These are phyloP conservation scores for Acanthococcus lagerstroemiae DNA, from an alignment of 2,888 invertebrate genomes.

Conservation along the genomic window DNA sequence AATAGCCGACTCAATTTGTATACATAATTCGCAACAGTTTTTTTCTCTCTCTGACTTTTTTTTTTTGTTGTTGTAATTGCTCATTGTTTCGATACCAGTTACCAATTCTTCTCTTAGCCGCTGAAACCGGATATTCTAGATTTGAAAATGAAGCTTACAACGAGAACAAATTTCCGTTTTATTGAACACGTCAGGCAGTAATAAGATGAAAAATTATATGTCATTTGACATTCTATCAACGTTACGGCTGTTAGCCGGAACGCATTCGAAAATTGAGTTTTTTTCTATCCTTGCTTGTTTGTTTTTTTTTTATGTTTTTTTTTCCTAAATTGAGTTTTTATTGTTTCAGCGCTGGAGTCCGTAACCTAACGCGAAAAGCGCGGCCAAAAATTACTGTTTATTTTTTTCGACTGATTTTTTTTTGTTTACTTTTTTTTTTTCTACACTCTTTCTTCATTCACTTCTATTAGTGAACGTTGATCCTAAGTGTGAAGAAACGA, in stretches of 20 bases:
- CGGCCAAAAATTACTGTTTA: constrained; percentile 4
- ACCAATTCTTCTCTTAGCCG: not conserved
- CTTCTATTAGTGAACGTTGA: not conserved
- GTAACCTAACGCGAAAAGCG: constrained; percentile 16
- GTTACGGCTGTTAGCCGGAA: constrained; percentile 25
- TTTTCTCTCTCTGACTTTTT: not conserved
- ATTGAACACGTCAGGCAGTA: constrained; percentile 23
- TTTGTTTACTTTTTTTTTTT: not conserved
- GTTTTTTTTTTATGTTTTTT: constrained; percentile 1
- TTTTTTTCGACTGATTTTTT: not conserved
- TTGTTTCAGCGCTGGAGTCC: not conserved
- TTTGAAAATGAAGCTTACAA: constrained; percentile 27
- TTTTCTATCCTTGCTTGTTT: constrained; percentile 1
- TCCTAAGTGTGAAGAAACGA: constrained; percentile 15
- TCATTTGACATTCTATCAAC: constrained; percentile 31
- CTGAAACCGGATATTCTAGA: constrained; percentile 26
- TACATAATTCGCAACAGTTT: constrained; percentile 15
- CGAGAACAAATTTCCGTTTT: constrained; percentile 30
- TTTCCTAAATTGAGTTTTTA: constrained; percentile 17
- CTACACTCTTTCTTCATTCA: constrained; percentile 5
- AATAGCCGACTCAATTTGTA: constrained; percentile 16
- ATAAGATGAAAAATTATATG: constrained; percentile 31
- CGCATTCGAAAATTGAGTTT: constrained; percentile 24
- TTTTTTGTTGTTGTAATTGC: not conserved
- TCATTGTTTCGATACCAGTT: constrained; percentile 26